Evolutionary conservation across 2,113 vertebrate genomes (phyloP).

Genomic region (Sebastes schlegelii): DNA sequence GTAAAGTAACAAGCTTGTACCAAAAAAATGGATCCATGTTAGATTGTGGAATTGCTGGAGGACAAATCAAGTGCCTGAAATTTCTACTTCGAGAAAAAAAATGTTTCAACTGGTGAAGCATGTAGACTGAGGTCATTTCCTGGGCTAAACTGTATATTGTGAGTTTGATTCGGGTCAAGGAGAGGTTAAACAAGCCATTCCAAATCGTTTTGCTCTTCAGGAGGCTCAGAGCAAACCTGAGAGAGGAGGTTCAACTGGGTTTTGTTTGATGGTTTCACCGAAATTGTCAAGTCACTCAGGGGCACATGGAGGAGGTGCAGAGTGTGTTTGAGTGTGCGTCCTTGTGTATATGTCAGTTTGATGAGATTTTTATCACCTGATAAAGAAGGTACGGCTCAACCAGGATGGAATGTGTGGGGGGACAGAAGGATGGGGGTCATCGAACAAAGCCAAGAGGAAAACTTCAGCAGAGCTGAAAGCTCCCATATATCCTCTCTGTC

Average conservation of each 20-base stretch:
- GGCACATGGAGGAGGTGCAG: slow-evolving; percentile 15
- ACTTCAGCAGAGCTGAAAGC: slow-evolving; percentile 13
- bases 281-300: slow-evolving; percentile 51
- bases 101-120: background rate
- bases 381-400: slow-evolving; percentile 38
- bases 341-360: slow-evolving; percentile 53
- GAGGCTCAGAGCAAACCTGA: slow-evolving; percentile 24
- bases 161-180: slow-evolving; percentile 43
- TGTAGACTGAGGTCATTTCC: slow-evolving; percentile 21
- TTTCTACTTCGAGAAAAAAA: background rate
- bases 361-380: slow-evolving; percentile 65
- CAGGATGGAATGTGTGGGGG: slow-evolving; percentile 12
- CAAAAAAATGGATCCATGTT: background rate
- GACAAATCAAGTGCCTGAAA: slow-evolving; percentile 26
- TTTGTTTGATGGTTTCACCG: slow-evolving; percentile 50
- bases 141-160: slow-evolving; percentile 10
- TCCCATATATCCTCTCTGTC: slow-evolving; percentile 38
- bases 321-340: slow-evolving; percentile 41
- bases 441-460: slow-evolving; percentile 44
- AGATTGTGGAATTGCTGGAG: slow-evolving; percentile 4
- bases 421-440: slow-evolving; percentile 47
- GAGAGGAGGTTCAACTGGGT: slow-evolving; percentile 27
- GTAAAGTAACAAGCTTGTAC: slow-evolving; percentile 13
- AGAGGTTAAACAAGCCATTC: slow-evolving; percentile 57
- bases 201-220: slow-evolving; percentile 6